Percentiles rank a stretch among this genome's conserved stretches.
Evolutionary conservation across 2,797 vertebrate genomes (phyloP).

Genomic region (Sebastolobus alascanus): DNA sequence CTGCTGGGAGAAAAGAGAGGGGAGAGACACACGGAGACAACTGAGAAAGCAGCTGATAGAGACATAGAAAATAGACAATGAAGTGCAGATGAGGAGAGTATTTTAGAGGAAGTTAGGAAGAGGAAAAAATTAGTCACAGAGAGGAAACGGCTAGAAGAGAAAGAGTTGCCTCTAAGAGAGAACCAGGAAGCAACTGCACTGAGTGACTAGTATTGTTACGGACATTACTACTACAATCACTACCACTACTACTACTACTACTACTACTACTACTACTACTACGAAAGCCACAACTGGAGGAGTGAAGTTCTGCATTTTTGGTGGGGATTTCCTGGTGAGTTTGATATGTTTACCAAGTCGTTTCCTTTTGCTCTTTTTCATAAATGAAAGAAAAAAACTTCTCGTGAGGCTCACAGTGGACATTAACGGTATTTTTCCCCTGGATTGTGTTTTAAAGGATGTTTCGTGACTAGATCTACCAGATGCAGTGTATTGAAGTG

Average conservation of each 20-base stretch:
- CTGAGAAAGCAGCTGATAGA: constrained; percentile 57
- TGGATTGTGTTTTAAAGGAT: not conserved
- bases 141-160: constrained; percentile 21
- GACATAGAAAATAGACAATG: constrained; percentile 28
- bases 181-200: constrained; percentile 73
- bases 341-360: not conserved
- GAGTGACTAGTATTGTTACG: constrained; percentile 55
- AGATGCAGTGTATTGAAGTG: not conserved
- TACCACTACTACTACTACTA: constrained; percentile 10
- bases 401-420: not conserved
- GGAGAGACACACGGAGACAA: constrained; percentile 18
- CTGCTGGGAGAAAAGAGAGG: constrained; percentile 52
- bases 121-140: not conserved
- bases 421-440: not conserved
- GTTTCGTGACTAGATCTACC: not conserved
- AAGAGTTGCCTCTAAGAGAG: constrained; percentile 49
- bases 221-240: constrained; percentile 8
- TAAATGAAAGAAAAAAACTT: constrained; percentile 14
- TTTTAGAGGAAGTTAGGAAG: constrained; percentile 36
- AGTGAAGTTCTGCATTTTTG: constrained; percentile 62
- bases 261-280: constrained; percentile 3
- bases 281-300: constrained; percentile 15
- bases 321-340: constrained; percentile 74
- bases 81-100: constrained; percentile 31
- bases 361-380: constrained; percentile 7